Evolutionary conservation across 2,113 vertebrate species (phyloP).

Genomic region (Hippopotamus amphibius): DNA sequence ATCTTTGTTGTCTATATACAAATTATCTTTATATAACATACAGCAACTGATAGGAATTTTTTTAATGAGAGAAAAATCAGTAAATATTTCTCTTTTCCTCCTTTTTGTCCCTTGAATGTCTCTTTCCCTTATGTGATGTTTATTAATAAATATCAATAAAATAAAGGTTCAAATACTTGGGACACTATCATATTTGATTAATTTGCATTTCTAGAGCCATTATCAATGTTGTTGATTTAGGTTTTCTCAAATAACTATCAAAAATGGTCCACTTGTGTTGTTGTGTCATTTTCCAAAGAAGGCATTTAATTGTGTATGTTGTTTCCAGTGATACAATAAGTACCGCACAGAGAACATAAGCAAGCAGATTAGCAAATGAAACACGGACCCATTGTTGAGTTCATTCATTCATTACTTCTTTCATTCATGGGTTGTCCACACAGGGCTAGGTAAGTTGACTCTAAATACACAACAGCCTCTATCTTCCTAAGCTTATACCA

Average conservation of each 20-base stretch:
- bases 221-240: background rate
- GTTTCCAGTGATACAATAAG: background rate
- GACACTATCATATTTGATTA: background rate
- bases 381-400: background rate
- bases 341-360: background rate
- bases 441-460: background rate
- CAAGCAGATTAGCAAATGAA: slow-evolving; percentile 8
- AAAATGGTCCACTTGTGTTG: background rate
- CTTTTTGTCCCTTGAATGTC: background rate
- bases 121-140: background rate
- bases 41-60: background rate
- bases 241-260: slow-evolving; percentile 52
- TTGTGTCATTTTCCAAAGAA: slow-evolving; percentile 15
- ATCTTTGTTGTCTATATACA: background rate
- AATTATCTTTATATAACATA: background rate
- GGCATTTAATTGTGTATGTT: background rate
- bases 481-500: background rate
- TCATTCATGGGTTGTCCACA: background rate
- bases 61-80: background rate
- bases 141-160: slow-evolving; percentile 8
- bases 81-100: slow-evolving; percentile 2
- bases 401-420: slow-evolving; percentile 19
- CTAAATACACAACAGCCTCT: background rate
- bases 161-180: slow-evolving; percentile 27
- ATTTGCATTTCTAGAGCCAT: slow-evolving; percentile 15